Base-by-base conservation (phyloP, 2,888 invertebrate genomes). In the Apamea epomidion region DNA sequence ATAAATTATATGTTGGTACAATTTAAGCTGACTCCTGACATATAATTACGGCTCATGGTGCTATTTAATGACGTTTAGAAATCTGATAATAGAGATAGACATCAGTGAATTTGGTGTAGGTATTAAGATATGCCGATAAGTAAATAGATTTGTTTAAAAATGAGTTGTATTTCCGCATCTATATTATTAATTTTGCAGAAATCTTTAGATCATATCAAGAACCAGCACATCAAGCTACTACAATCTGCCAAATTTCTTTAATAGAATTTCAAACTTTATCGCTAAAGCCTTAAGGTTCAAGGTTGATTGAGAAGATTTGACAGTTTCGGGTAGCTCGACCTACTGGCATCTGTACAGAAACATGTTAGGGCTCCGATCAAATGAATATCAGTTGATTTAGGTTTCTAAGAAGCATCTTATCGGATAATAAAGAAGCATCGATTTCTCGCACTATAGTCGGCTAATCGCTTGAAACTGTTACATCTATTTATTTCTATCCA, bases 401-500 rank as follows among this genome's bases (percentile, higher is more conserved):
- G 21, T 60, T 60, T 45, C 21, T 7, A 37, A 42, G 16, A 45
- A 62, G 45, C 32, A 32, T 37, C 18, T 60, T 65, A 78, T 60
- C 42, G n/a, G 14, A 14, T 29, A 32, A 69, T 60, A 51, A 51
- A 70, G 6, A 64, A 60, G 21, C 21, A 62, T 72, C 8, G 18
- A 60, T 75, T 54, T 76, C 42, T 76, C 21, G 6, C 51, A 65
- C n/a, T 21, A 2, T 58, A 71, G 67, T 76, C 54, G 3, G 32
- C 45, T 71, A 68, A 76, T 78, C 42, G 42, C 69, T 51, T 76
- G 58, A 87, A 84, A 68, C 54, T 65, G 62, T 74, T 65, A 37
- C 77, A 77, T 74, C 45, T 72, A 76, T 86, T 82, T 81, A 83
- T 76, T 87, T 70, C 14, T 68, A 74, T 82, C 68, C 58, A 81